These are phyloP conservation scores for Chirona hameri DNA, from an alignment of 2,888 invertebrate species.

Conservation along the genomic window DNA sequence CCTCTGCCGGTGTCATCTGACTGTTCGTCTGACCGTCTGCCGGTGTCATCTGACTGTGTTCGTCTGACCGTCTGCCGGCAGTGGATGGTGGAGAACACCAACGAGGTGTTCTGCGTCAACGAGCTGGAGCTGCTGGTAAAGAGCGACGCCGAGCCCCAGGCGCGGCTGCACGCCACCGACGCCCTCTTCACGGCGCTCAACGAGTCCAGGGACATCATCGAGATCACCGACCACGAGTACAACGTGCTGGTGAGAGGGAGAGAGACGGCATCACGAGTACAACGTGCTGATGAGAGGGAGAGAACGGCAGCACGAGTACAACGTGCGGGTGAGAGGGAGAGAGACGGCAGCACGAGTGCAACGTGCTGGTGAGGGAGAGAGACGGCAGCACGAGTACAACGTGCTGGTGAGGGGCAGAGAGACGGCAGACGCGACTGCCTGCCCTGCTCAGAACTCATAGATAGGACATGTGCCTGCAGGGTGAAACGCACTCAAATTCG, in stretches of 20 bases:
- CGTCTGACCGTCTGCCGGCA: constrained; percentile 41
- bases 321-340: constrained; percentile 35
- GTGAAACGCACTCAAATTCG: too few species aligned
- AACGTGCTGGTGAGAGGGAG: constrained; percentile 36
- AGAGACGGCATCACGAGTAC: background rate
- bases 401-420: constrained; percentile 35
- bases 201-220: constrained; percentile 77
- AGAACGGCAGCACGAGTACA: constrained; percentile 71
- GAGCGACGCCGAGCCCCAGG: constrained; percentile 68
- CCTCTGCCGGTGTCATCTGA: too few species aligned
- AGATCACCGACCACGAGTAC: constrained; percentile 80
- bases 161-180: constrained; percentile 71
- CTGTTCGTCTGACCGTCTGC: too few species aligned
- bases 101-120: constrained; percentile 55
- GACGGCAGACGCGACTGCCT: too few species aligned
- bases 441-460: too few species aligned
- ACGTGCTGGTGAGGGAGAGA: constrained; percentile 35
- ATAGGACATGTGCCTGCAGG: too few species aligned
- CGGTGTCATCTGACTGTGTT: too few species aligned
- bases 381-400: constrained; percentile 64
- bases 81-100: constrained; percentile 55
- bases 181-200: constrained; percentile 82
- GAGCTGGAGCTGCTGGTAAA: constrained; percentile 75
- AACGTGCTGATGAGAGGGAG: background rate
- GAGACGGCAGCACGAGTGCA: constrained; percentile 68